Evolutionary conservation across 1,140 invertebrate species (phyloP).

Genomic region (Homalodisca vitripennis): DNA sequence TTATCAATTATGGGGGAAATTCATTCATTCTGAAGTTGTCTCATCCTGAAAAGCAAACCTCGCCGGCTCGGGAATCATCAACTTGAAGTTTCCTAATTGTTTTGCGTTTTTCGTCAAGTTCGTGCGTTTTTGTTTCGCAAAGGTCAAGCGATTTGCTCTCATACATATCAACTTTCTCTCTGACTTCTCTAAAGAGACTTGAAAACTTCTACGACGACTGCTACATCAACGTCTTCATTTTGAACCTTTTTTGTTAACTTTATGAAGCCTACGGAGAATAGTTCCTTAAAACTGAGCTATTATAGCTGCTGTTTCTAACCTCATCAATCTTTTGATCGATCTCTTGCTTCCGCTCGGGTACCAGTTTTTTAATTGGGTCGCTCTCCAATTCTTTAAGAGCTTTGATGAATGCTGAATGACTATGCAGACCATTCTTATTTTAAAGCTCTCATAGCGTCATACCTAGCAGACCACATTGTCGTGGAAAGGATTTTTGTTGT

Average conservation of each 20-base stretch:
- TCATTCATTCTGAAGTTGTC: conserved; percentile 3
- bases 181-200: conserved; percentile 28
- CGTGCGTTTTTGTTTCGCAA: conserved; percentile 9
- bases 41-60: conserved; percentile 6
- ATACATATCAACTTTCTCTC: conserved; percentile 29
- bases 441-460: conserved; percentile 40
- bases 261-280: conserved; percentile 21
- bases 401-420: conserved; percentile 36
- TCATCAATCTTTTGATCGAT: conserved; percentile 26
- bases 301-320: conserved; percentile 36
- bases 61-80: conserved; percentile 14
- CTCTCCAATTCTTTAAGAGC: conserved; percentile 29
- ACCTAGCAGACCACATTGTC: conserved; percentile 29
- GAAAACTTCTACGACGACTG: conserved; percentile 13
- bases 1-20: conserved; percentile 19
- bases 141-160: conserved; percentile 11
- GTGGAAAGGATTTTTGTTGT: conserved; percentile 28
- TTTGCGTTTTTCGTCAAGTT: neutral
- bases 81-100: neutral
- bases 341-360: conserved; percentile 33
- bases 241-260: conserved; percentile 22
- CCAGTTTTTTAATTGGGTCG: conserved; percentile 33
- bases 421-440: conserved; percentile 29
- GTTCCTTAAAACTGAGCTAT: conserved; percentile 24
- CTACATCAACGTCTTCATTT: conserved; percentile 19